Conservation (phyloP, 1,140 invertebrate genomes). For the Spodoptera litura region DNA sequence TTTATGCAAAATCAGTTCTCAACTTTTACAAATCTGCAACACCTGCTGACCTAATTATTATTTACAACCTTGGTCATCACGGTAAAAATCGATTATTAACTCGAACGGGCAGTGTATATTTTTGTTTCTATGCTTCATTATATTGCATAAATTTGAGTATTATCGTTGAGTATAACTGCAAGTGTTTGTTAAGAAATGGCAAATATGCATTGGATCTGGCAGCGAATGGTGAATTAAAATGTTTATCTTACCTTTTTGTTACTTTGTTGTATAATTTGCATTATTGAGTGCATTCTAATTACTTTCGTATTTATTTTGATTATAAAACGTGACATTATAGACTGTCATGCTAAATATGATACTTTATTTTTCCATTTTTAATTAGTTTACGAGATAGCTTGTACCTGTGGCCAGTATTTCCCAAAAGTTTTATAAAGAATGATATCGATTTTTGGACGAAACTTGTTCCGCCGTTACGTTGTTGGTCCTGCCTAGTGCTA, state of each 20-base stretch:
- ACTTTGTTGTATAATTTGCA: background rate
- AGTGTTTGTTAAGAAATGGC: slow-evolving; percentile 61
- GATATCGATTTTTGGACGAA: slow-evolving; percentile 18
- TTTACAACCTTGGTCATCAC: slow-evolving; percentile 40
- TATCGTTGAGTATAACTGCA: background rate
- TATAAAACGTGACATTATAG: too few species aligned
- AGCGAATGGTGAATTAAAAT: slow-evolving; percentile 70
- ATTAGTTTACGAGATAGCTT: too few species aligned
- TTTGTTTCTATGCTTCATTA: slow-evolving; percentile 3
- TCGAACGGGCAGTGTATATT: background rate
- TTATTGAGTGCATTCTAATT: background rate
- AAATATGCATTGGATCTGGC: slow-evolving; percentile 73
- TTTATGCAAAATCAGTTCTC: background rate
- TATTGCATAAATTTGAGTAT: background rate
- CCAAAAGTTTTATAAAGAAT: background rate
- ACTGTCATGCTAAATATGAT: too few species aligned
- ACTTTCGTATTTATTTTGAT: background rate
- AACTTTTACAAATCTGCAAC: slow-evolving; percentile 1
- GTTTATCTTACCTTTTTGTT: background rate
- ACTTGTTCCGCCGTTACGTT: background rate
- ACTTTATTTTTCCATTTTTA: too few species aligned
- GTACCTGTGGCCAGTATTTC: too few species aligned
- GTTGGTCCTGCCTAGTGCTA: too few species aligned
- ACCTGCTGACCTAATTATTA: background rate
- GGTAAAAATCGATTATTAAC: slow-evolving; percentile 13